phyloP scores from a whole-genome alignment of 2,888 invertebrate species.

The Drosophila multiciliata region DNA sequence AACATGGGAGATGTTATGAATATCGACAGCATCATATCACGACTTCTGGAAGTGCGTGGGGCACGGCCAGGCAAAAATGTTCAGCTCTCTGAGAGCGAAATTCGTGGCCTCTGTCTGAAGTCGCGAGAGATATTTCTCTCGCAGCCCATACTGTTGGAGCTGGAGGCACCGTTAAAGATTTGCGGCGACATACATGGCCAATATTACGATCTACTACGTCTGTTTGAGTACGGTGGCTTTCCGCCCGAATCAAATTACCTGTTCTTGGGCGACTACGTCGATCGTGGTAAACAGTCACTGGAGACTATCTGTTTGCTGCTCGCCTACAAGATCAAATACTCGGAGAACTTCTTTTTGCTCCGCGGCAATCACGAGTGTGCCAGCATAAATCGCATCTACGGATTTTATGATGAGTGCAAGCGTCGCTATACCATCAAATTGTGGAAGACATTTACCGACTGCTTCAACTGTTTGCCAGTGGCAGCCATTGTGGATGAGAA shows the following conservation, averaged over 20 bases:
- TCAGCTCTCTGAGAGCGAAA: constrained; percentile 99
- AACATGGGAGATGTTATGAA: constrained; percentile 84
- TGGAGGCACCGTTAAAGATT: constrained; percentile 99
- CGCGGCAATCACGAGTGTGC: constrained; percentile 99
- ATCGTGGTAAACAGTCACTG: constrained; percentile 98
- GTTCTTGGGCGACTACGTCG: constrained; percentile 99
- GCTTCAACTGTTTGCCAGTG: constrained; percentile 99
- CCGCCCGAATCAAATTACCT: constrained; percentile 99
- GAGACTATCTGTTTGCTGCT: constrained; percentile 98
- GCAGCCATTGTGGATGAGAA: constrained; percentile 95
- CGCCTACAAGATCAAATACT: constrained; percentile 99
- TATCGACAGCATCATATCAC: constrained; percentile 84
- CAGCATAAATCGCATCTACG: constrained; percentile 99
- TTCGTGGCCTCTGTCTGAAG: constrained; percentile 98
- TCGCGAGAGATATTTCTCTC: constrained; percentile 99
- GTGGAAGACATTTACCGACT: constrained; percentile 99
- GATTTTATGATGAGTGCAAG: constrained; percentile 99
- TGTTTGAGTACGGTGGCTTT: constrained; percentile 99
- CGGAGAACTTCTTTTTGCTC: constrained; percentile 98
- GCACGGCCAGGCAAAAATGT: constrained; percentile 99
- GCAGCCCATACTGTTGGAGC: constrained; percentile 98
- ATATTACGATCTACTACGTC: constrained; percentile 98
- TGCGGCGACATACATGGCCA: constrained; percentile 99
- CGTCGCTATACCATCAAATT: constrained; percentile 98
- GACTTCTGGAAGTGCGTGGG: constrained; percentile 91